A percentile compares a stretch with the other conserved stretches of the same genome.
Evolutionary conservation across 2,888 invertebrate species (phyloP).

Genomic region (Cabera pusaria): DNA sequence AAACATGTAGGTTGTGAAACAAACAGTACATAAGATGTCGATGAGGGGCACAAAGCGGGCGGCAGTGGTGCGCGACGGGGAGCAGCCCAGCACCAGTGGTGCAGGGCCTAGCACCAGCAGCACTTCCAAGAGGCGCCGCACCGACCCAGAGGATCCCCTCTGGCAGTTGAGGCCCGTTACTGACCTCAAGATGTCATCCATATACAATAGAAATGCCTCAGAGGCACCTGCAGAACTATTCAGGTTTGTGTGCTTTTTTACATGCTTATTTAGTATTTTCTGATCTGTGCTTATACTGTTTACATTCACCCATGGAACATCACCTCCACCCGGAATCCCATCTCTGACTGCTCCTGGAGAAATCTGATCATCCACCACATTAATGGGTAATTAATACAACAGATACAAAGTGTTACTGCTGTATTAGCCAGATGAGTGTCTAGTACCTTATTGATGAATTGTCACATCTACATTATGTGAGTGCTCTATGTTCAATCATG

Average conservation of each 20-base stretch:
- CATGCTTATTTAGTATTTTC: no score
- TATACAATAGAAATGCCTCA: constrained; percentile 92
- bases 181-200: constrained; percentile 94
- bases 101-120: constrained; percentile 47
- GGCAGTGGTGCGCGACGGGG: constrained; percentile 68
- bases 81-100: constrained; percentile 36
- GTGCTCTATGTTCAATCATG: no score
- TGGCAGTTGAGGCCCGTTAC: constrained; percentile 94
- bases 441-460: no score
- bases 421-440: no score
- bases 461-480: no score
- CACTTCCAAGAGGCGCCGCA: constrained; percentile 72
- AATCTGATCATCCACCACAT: no score
- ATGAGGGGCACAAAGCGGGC: constrained; percentile 78
- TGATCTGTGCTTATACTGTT: no score
- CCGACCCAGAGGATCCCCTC: constrained; percentile 73
- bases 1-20: constrained; percentile 77
- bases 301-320: no score
- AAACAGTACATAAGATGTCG: constrained; percentile 64
- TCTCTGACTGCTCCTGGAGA: no score
- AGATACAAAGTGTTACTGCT: no score
- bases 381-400: no score
- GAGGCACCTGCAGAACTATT: constrained; percentile 94
- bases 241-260: constrained; percentile 82
- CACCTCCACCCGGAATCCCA: no score